These are phyloP conservation scores for Heteromormyrus szaboi DNA, from an alignment of 2,797 vertebrate genomes.

Conservation along the genomic window DNA sequence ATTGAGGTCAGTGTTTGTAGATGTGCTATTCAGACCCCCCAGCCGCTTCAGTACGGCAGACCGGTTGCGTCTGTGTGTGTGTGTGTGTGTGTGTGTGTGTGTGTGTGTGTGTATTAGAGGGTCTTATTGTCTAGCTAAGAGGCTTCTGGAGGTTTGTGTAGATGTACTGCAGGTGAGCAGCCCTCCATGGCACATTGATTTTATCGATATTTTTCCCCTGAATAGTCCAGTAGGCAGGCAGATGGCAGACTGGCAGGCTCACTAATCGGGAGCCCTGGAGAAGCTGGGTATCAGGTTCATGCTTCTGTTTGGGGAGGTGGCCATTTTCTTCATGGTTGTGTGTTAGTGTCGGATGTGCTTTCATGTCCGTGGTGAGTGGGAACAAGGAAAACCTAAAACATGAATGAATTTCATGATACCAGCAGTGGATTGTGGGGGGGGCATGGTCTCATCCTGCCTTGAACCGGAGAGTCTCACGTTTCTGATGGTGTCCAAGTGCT, in stretches of 20 bases:
- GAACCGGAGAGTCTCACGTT: conserved; percentile 25
- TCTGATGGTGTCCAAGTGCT: not conserved
- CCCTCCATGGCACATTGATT: conserved; percentile 5
- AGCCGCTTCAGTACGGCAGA: not conserved
- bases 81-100: not conserved
- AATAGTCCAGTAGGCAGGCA: not conserved
- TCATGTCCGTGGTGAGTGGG: not conserved
- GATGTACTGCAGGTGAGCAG: not conserved
- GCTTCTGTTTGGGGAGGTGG: not conserved
- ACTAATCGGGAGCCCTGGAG: not conserved
- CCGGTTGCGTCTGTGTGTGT: not conserved
- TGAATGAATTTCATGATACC: not conserved
- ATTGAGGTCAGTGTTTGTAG: conserved; percentile 6
- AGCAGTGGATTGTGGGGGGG: not conserved
- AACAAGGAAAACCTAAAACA: not conserved
- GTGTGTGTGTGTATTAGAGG: not conserved
- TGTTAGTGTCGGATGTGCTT: not conserved
- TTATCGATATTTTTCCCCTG: not conserved
- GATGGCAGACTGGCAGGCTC: not conserved
- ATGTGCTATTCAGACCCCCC: not conserved
- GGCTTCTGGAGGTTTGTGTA: not conserved
- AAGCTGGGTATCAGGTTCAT: not conserved
- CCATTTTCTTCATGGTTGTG: not conserved
- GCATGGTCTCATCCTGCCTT: not conserved
- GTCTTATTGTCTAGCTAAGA: not conserved